These are phyloP conservation scores for Pantala flavescens DNA, from an alignment of 1,140 invertebrate genomes.

Conservation along the genomic window DNA sequence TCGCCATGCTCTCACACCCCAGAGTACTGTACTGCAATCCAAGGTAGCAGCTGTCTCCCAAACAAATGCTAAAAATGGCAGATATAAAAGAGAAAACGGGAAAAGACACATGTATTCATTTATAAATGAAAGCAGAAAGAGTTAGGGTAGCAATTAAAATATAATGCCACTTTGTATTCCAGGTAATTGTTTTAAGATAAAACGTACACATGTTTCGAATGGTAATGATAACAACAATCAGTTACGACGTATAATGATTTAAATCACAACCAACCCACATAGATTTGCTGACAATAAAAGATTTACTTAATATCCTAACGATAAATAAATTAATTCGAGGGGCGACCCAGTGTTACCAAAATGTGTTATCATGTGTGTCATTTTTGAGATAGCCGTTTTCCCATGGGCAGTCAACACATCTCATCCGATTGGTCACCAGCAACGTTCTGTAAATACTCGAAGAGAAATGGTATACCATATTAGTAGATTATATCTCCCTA, in stretches of 20 bases:
- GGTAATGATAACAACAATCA: no score
- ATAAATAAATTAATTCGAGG: neutral
- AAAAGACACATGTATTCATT: conserved; percentile 10
- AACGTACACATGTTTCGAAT: neutral
- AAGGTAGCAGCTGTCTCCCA: neutral
- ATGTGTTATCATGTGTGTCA: neutral
- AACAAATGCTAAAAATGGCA: conserved; percentile 10
- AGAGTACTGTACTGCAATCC: neutral
- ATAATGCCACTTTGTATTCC: neutral
- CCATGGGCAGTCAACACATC: neutral
- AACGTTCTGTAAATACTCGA: neutral
- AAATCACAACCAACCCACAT: no score
- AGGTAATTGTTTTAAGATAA: neutral
- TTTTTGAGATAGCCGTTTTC: neutral
- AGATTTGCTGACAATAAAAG: no score
- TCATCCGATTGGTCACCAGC: neutral
- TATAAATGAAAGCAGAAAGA: neutral
- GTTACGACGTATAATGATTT: no score
- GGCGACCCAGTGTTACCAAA: neutral
- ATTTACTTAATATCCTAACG: neutral
- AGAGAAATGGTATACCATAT: neutral
- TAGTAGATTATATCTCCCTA: neutral
- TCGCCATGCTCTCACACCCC: conserved; percentile 6
- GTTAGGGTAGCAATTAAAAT: neutral
- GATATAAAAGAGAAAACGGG: conserved; percentile 3